These are phyloP conservation scores for Notothenia rossii DNA, from an alignment of 2,113 vertebrate species.

Conservation along the genomic window DNA sequence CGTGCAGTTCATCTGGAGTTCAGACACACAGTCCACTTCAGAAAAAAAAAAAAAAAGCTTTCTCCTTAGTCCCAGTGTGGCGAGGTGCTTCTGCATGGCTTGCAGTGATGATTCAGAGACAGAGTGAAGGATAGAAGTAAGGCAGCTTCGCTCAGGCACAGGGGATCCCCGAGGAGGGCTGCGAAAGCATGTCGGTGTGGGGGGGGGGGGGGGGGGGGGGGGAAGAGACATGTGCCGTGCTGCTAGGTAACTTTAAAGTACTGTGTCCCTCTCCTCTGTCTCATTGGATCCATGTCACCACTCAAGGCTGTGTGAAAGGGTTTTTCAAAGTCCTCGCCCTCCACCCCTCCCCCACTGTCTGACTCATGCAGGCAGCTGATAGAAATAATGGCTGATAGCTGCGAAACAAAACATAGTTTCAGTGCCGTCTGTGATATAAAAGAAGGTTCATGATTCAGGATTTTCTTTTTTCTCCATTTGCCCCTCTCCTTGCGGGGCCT, in stretches of 20 bases:
- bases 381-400: slow-evolving; percentile 86
- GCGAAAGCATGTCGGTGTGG: slow-evolving; percentile 71
- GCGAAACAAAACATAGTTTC: slow-evolving; percentile 81
- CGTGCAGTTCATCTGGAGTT: slow-evolving; percentile 94
- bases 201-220: slow-evolving; percentile 73
- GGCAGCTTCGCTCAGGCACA: slow-evolving; percentile 86
- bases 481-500: slow-evolving; percentile 43
- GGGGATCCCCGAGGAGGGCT: slow-evolving; percentile 88
- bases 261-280: slow-evolving; percentile 91
- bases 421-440: slow-evolving; percentile 73
- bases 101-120: slow-evolving; percentile 90
- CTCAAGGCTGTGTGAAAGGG: slow-evolving; percentile 91
- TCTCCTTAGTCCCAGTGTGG: slow-evolving; percentile 90
- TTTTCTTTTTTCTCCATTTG: background rate
- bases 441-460: slow-evolving; percentile 48
- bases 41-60: slow-evolving; percentile 83
- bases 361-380: slow-evolving; percentile 83
- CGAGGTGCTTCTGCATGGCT: slow-evolving; percentile 92
- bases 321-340: slow-evolving; percentile 79
- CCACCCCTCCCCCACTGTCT: slow-evolving; percentile 43
- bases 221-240: slow-evolving; percentile 88
- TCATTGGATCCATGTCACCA: slow-evolving; percentile 98
- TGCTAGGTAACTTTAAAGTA: slow-evolving; percentile 91
- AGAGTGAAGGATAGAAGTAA: slow-evolving; percentile 80
- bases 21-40: slow-evolving; percentile 81